Percentiles rank a stretch among this genome's conserved stretches.
These are phyloP conservation scores for Gisinianus flammeolus DNA, from an alignment of 2,888 invertebrate genomes.

Conservation along the genomic window DNA sequence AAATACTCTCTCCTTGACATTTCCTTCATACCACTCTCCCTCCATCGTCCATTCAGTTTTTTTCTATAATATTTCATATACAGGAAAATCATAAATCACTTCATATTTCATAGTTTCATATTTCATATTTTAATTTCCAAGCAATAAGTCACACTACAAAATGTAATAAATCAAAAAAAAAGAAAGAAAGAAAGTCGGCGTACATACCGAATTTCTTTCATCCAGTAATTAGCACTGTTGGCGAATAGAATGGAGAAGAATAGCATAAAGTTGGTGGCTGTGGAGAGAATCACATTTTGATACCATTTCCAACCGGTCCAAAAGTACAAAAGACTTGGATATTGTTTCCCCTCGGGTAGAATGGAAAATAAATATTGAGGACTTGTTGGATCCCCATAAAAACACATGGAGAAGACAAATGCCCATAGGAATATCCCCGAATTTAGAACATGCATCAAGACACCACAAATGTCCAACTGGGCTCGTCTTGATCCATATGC, in stretches of 20 bases:
- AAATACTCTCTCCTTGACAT: neutral
- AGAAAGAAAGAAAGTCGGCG: too few relatives aligned
- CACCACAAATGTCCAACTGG: neutral
- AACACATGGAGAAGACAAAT: neutral
- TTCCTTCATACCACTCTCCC: neutral
- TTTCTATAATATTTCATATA: neutral
- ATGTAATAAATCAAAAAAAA: too few relatives aligned
- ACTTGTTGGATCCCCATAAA: neutral
- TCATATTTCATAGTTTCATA: too few relatives aligned
- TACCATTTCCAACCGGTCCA: neutral
- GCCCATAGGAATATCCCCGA: neutral
- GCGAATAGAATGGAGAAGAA: neutral
- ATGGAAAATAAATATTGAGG: neutral
- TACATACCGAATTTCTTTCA: neutral
- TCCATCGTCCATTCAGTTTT: neutral
- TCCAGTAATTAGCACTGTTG: neutral
- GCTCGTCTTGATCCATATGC: neutral
- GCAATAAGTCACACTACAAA: too few relatives aligned
- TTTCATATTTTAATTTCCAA: too few relatives aligned
- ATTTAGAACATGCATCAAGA: neutral
- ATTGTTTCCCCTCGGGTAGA: neutral
- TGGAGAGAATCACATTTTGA: neutral
- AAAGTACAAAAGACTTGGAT: neutral
- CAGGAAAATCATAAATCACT: too few relatives aligned
- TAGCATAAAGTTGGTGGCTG: neutral